These are phyloP conservation scores for Distichodus sexfasciatus DNA, from an alignment of 2,797 vertebrate species.

Conservation along the genomic window DNA sequence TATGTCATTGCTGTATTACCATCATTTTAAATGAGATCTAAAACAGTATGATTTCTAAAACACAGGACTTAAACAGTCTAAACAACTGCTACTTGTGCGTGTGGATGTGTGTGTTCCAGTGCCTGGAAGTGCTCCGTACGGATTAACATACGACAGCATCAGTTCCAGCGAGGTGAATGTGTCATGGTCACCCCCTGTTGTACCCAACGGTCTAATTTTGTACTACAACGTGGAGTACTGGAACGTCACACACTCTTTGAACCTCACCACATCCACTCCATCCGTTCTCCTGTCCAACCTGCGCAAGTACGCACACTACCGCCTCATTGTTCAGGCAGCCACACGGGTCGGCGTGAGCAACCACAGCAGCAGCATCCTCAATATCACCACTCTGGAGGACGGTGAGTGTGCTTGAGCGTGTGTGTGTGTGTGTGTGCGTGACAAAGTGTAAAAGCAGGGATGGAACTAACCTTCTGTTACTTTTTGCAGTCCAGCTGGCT, in stretches of 20 bases:
- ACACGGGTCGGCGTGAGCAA: slow-evolving; percentile 73
- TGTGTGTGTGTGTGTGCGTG: slow-evolving; percentile 20
- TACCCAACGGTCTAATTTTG: slow-evolving; percentile 72
- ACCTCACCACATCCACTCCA: slow-evolving; percentile 64
- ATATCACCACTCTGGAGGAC: slow-evolving; percentile 81
- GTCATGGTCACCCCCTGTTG: slow-evolving; percentile 71
- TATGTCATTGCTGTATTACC: no score
- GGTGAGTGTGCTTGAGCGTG: slow-evolving; percentile 65
- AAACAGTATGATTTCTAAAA: no score
- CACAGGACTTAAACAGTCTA: neutral
- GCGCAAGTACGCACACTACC: slow-evolving; percentile 76
- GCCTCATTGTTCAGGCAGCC: slow-evolving; percentile 68
- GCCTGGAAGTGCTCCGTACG: slow-evolving; percentile 74
- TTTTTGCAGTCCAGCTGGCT: neutral
- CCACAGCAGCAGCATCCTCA: slow-evolving; percentile 75
- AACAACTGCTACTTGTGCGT: neutral
- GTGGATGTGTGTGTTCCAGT: slow-evolving; percentile 57
- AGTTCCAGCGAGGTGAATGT: slow-evolving; percentile 77
- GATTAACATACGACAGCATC: slow-evolving; percentile 66
- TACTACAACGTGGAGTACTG: slow-evolving; percentile 74
- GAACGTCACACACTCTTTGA: slow-evolving; percentile 76
- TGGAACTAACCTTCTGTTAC: neutral
- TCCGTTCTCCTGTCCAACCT: slow-evolving; percentile 66
- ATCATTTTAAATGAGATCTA: no score
- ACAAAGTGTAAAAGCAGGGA: neutral